phyloP scores from a whole-genome alignment of 1,140 invertebrate species.

The Drosophila nigromelanica region DNA sequence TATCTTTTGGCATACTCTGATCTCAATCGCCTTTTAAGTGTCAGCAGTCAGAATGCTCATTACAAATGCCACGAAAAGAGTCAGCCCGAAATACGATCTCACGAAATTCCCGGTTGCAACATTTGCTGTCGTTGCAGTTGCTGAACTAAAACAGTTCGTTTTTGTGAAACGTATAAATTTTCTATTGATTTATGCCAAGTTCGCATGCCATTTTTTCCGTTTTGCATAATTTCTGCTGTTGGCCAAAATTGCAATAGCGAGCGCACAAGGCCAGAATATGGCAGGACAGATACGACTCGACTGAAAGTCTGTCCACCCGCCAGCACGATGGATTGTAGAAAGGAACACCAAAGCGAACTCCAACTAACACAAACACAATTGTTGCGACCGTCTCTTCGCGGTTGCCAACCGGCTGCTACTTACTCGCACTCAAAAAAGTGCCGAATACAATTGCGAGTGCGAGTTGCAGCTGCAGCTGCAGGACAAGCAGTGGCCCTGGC shows the following conservation, averaged over 20 bases:
- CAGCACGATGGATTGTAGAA: conserved; percentile 5
- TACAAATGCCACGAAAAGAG: conserved; percentile 15
- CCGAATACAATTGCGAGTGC: conserved; percentile 47
- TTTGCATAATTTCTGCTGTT: conserved; percentile 80
- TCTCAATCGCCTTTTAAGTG: conserved; percentile 4
- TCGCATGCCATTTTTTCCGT: conserved; percentile 80
- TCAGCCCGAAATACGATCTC: conserved; percentile 61
- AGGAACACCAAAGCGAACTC: conserved; percentile 22
- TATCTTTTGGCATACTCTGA: conserved; percentile 4
- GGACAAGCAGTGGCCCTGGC: conserved; percentile 20
- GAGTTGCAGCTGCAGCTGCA: conserved; percentile 38
- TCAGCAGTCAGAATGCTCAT: not conserved
- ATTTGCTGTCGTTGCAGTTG: conserved; percentile 47
- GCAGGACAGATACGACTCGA: conserved; percentile 29
- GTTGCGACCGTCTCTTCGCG: conserved; percentile 72
- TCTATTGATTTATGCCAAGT: conserved; percentile 83
- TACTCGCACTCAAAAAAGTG: conserved; percentile 50
- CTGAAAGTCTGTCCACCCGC: not conserved
- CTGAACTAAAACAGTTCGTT: conserved; percentile 67
- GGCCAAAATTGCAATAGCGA: conserved; percentile 65
- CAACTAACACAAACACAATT: conserved; percentile 66
- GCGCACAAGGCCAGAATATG: conserved; percentile 30
- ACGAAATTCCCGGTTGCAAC: conserved; percentile 25
- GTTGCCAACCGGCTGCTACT: conserved; percentile 52
- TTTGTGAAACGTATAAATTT: conserved; percentile 80